These are phyloP conservation scores for Natator depressus DNA, from an alignment of 2,113 vertebrate species.

Conservation along the genomic window DNA sequence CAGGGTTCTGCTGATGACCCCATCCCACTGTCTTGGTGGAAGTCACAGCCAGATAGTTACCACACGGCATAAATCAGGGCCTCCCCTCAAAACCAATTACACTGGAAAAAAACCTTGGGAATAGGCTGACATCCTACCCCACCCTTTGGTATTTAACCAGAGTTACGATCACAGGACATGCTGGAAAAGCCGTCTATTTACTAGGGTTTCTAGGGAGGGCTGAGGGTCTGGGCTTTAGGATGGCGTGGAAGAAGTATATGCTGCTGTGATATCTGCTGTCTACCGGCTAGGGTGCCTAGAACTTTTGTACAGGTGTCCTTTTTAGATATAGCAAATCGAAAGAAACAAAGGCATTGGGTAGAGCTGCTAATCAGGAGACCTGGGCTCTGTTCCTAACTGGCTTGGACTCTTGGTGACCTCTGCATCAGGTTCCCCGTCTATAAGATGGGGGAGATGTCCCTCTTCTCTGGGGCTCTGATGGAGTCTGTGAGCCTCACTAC, in stretches of 20 bases:
- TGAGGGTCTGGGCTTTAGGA: not conserved
- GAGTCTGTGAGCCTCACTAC: not conserved
- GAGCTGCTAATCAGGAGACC: not conserved
- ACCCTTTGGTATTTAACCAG: not conserved
- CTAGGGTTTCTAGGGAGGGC: not conserved
- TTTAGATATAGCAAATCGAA: not conserved
- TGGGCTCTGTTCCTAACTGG: not conserved
- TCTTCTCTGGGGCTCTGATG: not conserved
- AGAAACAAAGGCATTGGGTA: not conserved
- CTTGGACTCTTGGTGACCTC: not conserved
- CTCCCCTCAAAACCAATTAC: not conserved
- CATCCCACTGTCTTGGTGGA: not conserved
- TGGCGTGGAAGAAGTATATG: not conserved
- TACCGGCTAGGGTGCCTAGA: fast-evolving
- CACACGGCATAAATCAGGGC: not conserved
- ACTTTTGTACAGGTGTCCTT: not conserved
- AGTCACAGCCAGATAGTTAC: not conserved
- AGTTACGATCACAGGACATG: not conserved
- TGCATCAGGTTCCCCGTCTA: not conserved
- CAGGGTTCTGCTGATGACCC: not conserved
- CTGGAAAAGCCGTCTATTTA: not conserved
- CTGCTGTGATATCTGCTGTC: not conserved
- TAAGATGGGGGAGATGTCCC: not conserved
- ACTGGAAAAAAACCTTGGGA: not conserved
- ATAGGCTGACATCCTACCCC: not conserved